These are phyloP conservation scores for Drosophila leontia DNA, from an alignment of 1,140 invertebrate genomes.

Conservation along the genomic window DNA sequence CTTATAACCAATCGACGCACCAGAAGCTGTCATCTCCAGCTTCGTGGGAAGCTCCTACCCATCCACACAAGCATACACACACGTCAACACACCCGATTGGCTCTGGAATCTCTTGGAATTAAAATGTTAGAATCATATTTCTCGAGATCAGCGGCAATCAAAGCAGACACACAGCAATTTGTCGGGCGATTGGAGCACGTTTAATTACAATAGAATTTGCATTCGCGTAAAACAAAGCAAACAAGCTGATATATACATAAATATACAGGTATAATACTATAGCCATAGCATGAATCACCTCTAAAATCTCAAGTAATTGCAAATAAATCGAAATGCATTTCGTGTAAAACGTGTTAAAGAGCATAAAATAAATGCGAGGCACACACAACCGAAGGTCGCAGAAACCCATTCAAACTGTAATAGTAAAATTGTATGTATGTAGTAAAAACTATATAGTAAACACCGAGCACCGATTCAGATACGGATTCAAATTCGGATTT, in stretches of 20 bases:
- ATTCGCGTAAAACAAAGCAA: constrained; percentile 33
- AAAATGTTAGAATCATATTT: constrained; percentile 68
- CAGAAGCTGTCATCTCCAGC: constrained; percentile 36
- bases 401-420: constrained; percentile 45
- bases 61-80: neutral
- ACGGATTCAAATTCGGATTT: constrained; percentile 41
- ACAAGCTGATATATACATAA: neutral
- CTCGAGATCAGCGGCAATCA: constrained; percentile 36
- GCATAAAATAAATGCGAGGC: constrained; percentile 60
- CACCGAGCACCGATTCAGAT: constrained; percentile 36
- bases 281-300: constrained; percentile 60
- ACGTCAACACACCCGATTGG: constrained; percentile 20
- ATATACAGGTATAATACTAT: constrained; percentile 2
- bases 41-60: constrained; percentile 54
- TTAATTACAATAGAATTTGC: constrained; percentile 71
- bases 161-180: constrained; percentile 53
- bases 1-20: neutral
- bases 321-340: constrained; percentile 61
- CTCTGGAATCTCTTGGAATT: constrained; percentile 43
- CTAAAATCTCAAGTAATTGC: constrained; percentile 47
- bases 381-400: constrained; percentile 58
- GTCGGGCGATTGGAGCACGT: constrained; percentile 53
- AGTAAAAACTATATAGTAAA: constrained; percentile 13
- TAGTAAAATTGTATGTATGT: constrained; percentile 13
- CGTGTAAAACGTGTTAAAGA: constrained; percentile 67